Evolutionary conservation across 2,113 vertebrate species (phyloP).

Genomic region (Ceyx melanurus): DNA sequence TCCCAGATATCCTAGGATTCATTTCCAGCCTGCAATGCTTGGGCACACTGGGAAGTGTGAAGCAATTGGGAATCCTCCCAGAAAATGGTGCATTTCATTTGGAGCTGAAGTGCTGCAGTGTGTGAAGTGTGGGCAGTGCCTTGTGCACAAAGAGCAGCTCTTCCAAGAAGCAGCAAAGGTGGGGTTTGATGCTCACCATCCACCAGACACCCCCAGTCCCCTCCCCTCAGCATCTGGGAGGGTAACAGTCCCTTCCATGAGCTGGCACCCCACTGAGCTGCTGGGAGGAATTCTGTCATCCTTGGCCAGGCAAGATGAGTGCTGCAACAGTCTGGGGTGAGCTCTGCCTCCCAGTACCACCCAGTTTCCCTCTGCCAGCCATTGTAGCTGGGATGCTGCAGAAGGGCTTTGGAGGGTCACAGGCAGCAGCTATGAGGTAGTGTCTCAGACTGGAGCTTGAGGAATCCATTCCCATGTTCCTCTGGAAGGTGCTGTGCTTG

Average conservation of each 20-base stretch:
- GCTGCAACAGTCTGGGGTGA: neutral
- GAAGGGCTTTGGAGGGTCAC: neutral
- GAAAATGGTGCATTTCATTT: neutral
- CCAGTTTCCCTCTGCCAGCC: neutral
- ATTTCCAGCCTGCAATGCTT: slow-evolving; percentile 56
- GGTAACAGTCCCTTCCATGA: neutral
- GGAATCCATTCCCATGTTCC: neutral
- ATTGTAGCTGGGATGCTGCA: neutral
- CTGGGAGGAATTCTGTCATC: slow-evolving; percentile 45
- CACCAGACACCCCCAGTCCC: neutral
- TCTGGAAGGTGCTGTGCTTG: neutral
- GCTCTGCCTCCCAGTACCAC: neutral
- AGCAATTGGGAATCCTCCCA: slow-evolving; percentile 58
- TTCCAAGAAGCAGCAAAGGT: neutral
- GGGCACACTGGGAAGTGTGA: slow-evolving; percentile 56
- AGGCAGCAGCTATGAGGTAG: slow-evolving; percentile 31
- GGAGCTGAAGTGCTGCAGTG: neutral
- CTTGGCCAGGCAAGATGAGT: slow-evolving; percentile 35
- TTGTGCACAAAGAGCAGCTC: too few species aligned
- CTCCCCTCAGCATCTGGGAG: neutral
- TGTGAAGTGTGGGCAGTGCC: neutral
- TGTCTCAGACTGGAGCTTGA: slow-evolving; percentile 2
- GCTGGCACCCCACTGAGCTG: neutral
- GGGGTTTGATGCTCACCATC: neutral
- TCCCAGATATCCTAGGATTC: slow-evolving; percentile 33